Evolutionary conservation across 1,140 invertebrate genomes (phyloP).

Genomic region (Leptinotarsa undecemlineata): DNA sequence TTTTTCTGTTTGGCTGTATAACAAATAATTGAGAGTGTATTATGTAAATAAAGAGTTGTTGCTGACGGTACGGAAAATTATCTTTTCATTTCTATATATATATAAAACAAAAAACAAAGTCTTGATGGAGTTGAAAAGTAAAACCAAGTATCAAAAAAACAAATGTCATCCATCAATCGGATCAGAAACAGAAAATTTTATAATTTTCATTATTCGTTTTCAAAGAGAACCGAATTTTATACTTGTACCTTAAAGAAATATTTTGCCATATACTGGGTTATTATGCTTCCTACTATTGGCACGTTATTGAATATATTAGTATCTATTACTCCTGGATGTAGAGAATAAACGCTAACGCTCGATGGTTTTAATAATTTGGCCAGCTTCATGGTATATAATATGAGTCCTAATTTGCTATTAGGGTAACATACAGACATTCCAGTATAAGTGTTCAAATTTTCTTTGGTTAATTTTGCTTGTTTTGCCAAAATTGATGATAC

Average conservation of each 20-base stretch:
- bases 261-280: constrained; percentile 23
- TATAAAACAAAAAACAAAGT: no score
- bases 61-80: no score
- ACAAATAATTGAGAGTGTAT: no score
- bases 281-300: constrained; percentile 26
- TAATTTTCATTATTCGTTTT: neutral
- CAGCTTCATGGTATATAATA: constrained; percentile 69
- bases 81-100: no score
- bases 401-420: constrained; percentile 72
- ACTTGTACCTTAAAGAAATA: constrained; percentile 34
- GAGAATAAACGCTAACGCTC: constrained; percentile 44
- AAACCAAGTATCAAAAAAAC: neutral
- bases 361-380: constrained; percentile 61
- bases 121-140: no score
- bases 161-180: neutral
- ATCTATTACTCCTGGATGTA: constrained; percentile 50
- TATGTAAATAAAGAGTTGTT: no score
- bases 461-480: constrained; percentile 64
- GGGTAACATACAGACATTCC: constrained; percentile 56
- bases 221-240: neutral
- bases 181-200: neutral
- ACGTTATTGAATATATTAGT: constrained; percentile 49
- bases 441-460: constrained; percentile 60
- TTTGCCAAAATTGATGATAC: constrained; percentile 69
- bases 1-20: no score